These are phyloP conservation scores for Tuta absoluta DNA, from an alignment of 2,888 invertebrate species.

Conservation along the genomic window DNA sequence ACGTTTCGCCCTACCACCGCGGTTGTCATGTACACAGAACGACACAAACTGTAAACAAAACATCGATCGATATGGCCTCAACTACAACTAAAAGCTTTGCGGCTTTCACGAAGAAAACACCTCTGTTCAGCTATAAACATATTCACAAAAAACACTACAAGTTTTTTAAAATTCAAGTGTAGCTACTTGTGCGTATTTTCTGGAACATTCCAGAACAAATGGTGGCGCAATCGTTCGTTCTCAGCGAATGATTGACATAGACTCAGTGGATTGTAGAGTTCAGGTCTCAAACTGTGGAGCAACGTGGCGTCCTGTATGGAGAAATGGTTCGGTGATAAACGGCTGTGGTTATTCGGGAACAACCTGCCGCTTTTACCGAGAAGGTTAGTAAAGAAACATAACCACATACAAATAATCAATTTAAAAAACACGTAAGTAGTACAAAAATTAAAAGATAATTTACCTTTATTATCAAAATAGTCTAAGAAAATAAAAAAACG, in stretches of 20 bases:
- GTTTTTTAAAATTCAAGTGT: background rate
- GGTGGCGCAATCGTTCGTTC: conserved; percentile 46
- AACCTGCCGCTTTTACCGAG: conserved; percentile 91
- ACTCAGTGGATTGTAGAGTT: conserved; percentile 48
- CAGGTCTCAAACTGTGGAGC: conserved; percentile 67
- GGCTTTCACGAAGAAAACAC: conserved; percentile 57
- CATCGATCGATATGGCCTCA: conserved; percentile 69
- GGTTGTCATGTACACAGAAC: conserved; percentile 79
- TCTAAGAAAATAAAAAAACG: too few species aligned
- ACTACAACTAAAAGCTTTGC: conserved; percentile 60
- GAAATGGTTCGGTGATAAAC: conserved; percentile 96
- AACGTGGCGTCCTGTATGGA: conserved; percentile 87
- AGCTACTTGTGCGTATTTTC: conserved; percentile 45
- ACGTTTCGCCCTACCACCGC: conserved; percentile 60
- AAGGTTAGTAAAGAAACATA: conserved; percentile 79
- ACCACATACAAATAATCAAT: background rate
- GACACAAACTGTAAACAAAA: conserved; percentile 77
- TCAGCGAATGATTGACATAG: conserved; percentile 68
- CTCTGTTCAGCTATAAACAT: conserved; percentile 37
- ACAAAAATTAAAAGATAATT: too few species aligned
- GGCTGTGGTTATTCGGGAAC: conserved; percentile 94
- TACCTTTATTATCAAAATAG: too few species aligned
- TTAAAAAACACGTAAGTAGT: too few species aligned
- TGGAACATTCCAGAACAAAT: conserved; percentile 56
- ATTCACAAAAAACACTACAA: background rate